phyloP scores from a whole-genome alignment of 2,888 invertebrate species.

The Apoderus coryli region DNA sequence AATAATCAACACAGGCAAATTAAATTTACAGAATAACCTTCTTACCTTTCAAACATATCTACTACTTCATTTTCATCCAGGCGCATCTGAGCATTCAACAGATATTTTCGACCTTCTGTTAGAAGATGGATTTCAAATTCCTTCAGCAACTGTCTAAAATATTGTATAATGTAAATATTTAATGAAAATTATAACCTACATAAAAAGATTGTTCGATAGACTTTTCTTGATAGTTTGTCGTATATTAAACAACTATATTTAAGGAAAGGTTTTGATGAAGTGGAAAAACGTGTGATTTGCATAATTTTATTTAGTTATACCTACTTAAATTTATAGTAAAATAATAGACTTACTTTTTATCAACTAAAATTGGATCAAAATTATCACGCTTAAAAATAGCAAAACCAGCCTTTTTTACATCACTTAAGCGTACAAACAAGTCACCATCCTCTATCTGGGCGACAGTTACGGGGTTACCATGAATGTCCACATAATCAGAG shows the following conservation, averaged over 20 bases:
- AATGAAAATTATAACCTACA: too few species aligned
- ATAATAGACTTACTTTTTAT: conserved; percentile 17
- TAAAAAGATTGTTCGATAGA: too few species aligned
- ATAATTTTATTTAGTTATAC: too few species aligned
- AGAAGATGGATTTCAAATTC: conserved; percentile 7
- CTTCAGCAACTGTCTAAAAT: conserved; percentile 10
- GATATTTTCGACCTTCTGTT: conserved; percentile 8
- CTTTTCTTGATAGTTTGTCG: too few species aligned
- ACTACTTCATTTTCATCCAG: conserved; percentile 10
- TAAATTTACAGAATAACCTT: background rate
- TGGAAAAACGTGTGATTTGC: too few species aligned
- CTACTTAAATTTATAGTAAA: background rate
- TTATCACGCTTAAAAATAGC: conserved; percentile 19
- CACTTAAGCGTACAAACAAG: conserved; percentile 19
- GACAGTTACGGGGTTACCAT: conserved; percentile 18
- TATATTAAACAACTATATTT: too few species aligned
- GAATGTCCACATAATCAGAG: conserved; percentile 18
- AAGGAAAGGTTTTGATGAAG: too few species aligned
- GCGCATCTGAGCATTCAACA: conserved; percentile 3
- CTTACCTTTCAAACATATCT: conserved; percentile 10
- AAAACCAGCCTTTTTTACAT: conserved; percentile 21
- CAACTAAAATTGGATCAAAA: conserved; percentile 15
- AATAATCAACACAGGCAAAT: background rate
- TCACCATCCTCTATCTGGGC: conserved; percentile 17
- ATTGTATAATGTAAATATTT: too few species aligned